These are phyloP conservation scores for Trididemnum nubilum DNA, from an alignment of 23 tunicate genomes.

Conservation along the genomic window DNA sequence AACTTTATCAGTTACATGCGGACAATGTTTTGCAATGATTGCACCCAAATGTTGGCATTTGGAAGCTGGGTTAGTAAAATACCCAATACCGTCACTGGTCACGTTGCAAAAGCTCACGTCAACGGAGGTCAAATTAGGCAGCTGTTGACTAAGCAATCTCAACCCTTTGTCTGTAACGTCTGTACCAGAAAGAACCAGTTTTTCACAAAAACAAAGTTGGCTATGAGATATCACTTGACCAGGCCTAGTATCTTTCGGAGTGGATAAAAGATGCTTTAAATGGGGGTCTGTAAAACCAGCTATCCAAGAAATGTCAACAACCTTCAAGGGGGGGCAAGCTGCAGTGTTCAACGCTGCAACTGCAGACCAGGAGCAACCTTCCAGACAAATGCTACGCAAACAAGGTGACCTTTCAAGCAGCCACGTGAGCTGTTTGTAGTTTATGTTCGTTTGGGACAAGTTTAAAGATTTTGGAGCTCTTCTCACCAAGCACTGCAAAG, in stretches of 20 bases:
- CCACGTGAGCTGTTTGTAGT: conserved; percentile 76
- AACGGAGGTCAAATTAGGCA: conserved; percentile 50
- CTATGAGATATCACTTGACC: conserved; percentile 70
- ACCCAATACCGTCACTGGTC: conserved; percentile 53
- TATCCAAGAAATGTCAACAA: conserved; percentile 76
- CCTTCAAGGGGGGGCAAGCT: conserved; percentile 67
- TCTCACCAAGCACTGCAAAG: conserved; percentile 63
- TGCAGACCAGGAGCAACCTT: conserved; percentile 79
- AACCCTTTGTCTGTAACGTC: conserved; percentile 62
- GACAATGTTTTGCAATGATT: conserved; percentile 71
- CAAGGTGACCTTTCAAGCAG: conserved; percentile 65
- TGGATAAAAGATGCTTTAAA: conserved; percentile 58
- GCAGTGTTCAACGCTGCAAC: conserved; percentile 72
- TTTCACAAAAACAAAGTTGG: conserved; percentile 51
- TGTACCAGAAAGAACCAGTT: conserved; percentile 60
- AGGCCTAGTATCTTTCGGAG: conserved; percentile 71
- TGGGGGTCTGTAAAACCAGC: conserved; percentile 68
- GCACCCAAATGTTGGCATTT: conserved; percentile 24
- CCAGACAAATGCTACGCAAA: conserved; percentile 56
- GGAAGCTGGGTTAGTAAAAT: conserved; percentile 26
- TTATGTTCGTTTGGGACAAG: conserved; percentile 67
- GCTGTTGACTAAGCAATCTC: conserved; percentile 39
- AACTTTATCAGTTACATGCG: conserved; percentile 34
- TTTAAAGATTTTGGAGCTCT: conserved; percentile 54
- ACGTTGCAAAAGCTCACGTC: conserved; percentile 69